These are phyloP conservation scores for Schizopygopsis malacanthus DNA, from an alignment of 2,797 vertebrate genomes.

Conservation along the genomic window DNA sequence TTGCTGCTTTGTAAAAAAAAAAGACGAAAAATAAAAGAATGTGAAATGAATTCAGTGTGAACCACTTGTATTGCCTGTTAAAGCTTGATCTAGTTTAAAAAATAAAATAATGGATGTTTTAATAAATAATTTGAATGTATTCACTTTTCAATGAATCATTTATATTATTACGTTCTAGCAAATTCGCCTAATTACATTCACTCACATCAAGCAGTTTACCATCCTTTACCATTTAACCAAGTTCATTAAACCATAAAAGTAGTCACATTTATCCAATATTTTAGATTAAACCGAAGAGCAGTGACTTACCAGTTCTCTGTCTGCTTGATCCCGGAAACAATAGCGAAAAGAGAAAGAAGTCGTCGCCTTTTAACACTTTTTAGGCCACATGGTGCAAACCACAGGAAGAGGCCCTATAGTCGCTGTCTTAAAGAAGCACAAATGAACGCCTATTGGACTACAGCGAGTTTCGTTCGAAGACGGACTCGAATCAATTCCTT, in stretches of 20 bases:
- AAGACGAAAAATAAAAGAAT: too few species aligned
- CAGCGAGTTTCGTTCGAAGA: conserved; percentile 48
- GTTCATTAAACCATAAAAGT: not conserved
- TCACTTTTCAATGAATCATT: not conserved
- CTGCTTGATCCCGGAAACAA: conserved; percentile 72
- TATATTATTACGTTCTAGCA: not conserved
- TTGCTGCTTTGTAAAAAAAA: not conserved
- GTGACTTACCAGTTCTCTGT: conserved; percentile 40
- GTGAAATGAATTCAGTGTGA: not conserved
- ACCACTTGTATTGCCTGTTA: not conserved
- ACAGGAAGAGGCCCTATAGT: conserved; percentile 79
- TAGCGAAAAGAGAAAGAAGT: conserved; percentile 76
- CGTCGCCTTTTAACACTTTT: conserved; percentile 83
- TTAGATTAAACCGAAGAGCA: conserved; percentile 12
- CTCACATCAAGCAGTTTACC: not conserved
- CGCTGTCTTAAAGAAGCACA: conserved; percentile 37
- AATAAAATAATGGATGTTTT: not conserved
- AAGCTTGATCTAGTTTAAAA: not conserved
- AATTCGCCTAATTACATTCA: not conserved
- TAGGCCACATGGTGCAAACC: conserved; percentile 82
- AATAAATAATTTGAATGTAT: not conserved
- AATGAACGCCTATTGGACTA: conserved; percentile 51
- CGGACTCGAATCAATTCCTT: conserved; percentile 61
- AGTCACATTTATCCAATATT: not conserved
- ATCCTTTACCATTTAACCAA: not conserved